A percentile compares a stretch with the other conserved stretches of the same genome.
Conservation (phyloP, 2,888 invertebrate genomes). For the Acanthosepion pharaonis region DNA sequence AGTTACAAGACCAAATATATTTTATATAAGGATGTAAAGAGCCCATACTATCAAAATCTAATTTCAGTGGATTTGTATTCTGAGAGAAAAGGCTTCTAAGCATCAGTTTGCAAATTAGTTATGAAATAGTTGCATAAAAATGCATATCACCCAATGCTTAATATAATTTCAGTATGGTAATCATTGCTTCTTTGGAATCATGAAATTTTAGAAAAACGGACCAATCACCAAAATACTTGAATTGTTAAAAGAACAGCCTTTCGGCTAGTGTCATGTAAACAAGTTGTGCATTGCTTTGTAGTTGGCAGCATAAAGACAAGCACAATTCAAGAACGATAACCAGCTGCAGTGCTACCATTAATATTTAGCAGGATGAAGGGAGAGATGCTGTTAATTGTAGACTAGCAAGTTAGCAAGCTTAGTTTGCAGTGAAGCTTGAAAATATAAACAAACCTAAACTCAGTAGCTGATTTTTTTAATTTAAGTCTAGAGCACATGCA, state of each 20-base stretch:
- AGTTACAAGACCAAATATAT: too few species aligned
- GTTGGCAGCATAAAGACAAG: neutral
- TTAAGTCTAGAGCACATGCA: neutral
- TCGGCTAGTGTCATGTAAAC: neutral
- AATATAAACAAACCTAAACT: neutral
- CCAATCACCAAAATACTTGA: neutral
- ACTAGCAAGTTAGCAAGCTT: neutral
- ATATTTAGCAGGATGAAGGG: neutral
- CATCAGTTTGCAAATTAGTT: too few species aligned
- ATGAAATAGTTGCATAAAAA: too few species aligned
- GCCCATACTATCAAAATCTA: too few species aligned
- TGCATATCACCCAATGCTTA: too few species aligned
- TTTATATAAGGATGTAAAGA: too few species aligned
- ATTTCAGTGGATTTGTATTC: too few species aligned
- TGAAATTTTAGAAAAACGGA: too few species aligned
- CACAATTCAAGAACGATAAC: neutral
- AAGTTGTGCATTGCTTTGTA: neutral
- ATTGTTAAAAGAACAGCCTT: neutral
- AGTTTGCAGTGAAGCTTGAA: neutral
- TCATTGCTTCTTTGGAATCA: too few species aligned
- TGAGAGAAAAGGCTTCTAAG: too few species aligned
- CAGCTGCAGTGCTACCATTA: slow-evolving; percentile 3
- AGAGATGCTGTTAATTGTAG: neutral
- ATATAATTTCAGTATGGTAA: too few species aligned
- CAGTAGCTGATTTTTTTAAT: neutral